Evolutionary conservation across 2,113 vertebrate genomes (phyloP).

Genomic region (Caretta caretta): DNA sequence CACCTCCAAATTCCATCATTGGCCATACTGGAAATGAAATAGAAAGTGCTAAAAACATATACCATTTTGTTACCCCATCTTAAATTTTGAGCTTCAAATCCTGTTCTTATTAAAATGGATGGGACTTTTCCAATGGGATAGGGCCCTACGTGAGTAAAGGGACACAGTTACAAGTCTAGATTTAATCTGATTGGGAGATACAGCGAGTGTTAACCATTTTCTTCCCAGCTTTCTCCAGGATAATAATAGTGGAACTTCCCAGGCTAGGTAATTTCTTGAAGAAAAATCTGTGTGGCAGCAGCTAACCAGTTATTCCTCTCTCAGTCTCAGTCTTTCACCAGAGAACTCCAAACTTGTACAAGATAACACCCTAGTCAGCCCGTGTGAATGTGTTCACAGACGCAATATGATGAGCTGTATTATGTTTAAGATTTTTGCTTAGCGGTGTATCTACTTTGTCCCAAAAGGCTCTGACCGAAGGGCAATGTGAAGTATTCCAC

Average conservation of each 20-base stretch:
- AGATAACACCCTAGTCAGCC: too few species aligned
- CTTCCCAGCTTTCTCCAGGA: background rate
- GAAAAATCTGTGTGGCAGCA: background rate
- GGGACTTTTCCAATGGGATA: background rate
- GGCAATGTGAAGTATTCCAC: background rate
- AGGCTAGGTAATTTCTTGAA: background rate
- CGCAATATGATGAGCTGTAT: background rate
- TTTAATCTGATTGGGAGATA: background rate
- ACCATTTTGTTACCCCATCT: background rate
- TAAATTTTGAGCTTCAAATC: background rate
- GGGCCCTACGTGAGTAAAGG: background rate
- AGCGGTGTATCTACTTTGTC: background rate
- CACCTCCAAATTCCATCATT: background rate
- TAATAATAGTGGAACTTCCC: background rate
- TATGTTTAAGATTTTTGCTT: background rate
- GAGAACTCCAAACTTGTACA: too few species aligned
- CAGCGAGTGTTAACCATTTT: background rate
- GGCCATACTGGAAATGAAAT: background rate
- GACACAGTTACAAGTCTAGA: constrained; percentile 8
- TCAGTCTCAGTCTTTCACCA: background rate
- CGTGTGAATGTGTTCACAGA: background rate
- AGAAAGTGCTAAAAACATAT: background rate
- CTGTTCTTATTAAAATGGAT: background rate
- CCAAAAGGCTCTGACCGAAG: background rate
- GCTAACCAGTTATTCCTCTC: background rate